Evolutionary conservation across 2,797 vertebrate species (phyloP), one percentile per base, ranked within the genome.

Genomic region (Lagocephalus sceleratus): DNA sequence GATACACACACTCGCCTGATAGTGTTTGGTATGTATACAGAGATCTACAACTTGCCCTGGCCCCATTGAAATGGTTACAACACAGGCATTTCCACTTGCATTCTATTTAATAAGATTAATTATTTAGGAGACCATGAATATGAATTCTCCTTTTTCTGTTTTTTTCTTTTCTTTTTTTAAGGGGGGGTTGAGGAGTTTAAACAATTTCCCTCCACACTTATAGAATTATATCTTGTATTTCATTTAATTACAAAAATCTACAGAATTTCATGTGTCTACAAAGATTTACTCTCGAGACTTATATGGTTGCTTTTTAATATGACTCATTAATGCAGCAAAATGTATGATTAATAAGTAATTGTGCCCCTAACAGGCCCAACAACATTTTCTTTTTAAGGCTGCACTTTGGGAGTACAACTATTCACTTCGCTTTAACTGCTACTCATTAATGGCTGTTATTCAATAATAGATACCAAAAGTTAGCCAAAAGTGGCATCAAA

Each of bases 1-100:
- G 96, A 98, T 83, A 98, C 96, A 1, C 97, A 99, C 89, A 97
- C 94, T 6, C 91, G 97, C 72, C 95, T 99, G 90, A 99, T 98
- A 19, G 94, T 99, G 57, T 99, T 98, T 0, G 97, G 97, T 98
- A 90, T 0, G 88, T 81, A 45, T 2, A 5, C 47, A 25, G 32
- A 3, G 20, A 56, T 41, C 39, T 19, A 11, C 42, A 40, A 47
- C 57, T 40, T 6, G 9, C 51, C 25, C 17, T 6, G 40, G 47
- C 35, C 64, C 20, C 3, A 1, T 22, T 60, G n/a, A 3, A 57
- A 21, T 14, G 40, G 54, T 64, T 39, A 63, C 51, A 23, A 35
- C 47, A 47, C 47, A 16, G 6, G 29, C 57, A 45, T 46, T 41
- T 53, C 20, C 64, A 67, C 19, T 54, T 40, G 64, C 61, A 63